phyloP scores from a whole-genome alignment of 2,888 invertebrate species.

The Acrobasis repandana region DNA sequence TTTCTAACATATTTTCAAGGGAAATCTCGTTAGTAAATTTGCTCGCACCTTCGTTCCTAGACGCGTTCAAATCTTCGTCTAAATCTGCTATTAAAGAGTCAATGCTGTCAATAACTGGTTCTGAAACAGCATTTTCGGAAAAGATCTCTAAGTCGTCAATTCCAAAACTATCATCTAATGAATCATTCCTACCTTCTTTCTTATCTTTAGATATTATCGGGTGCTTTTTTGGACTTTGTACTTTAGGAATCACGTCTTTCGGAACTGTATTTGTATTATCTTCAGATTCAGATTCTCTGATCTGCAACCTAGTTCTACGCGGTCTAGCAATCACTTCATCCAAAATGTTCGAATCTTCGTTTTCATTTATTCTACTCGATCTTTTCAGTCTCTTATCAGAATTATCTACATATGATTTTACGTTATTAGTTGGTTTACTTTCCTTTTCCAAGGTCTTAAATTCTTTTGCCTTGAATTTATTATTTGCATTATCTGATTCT shows the following conservation, averaged over 20 bases:
- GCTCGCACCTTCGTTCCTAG: constrained; percentile 45
- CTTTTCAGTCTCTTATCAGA: constrained; percentile 48
- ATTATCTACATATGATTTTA: constrained; percentile 4
- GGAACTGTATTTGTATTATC: constrained; percentile 18
- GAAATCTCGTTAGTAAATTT: constrained; percentile 55
- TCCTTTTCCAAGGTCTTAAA: constrained; percentile 14
- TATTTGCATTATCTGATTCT: background rate
- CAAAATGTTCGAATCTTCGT: constrained; percentile 22
- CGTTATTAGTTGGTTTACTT: constrained; percentile 19
- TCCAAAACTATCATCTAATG: constrained; percentile 48
- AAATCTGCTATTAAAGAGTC: constrained; percentile 66
- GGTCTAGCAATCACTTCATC: constrained; percentile 32
- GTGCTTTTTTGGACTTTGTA: background rate
- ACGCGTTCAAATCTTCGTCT: constrained; percentile 55
- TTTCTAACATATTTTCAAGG: constrained; percentile 55
- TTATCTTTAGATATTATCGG: constrained; percentile 1
- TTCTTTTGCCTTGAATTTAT: background rate
- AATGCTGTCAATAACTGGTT: constrained; percentile 65
- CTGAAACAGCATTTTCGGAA: constrained; percentile 58
- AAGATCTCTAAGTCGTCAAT: constrained; percentile 65
- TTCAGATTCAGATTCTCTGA: constrained; percentile 41
- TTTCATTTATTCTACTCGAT: constrained; percentile 42
- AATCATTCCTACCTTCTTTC: constrained; percentile 21
- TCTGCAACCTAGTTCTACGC: constrained; percentile 44
- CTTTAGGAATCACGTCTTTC: background rate